A percentile compares a stretch with the other conserved stretches of the same genome.
Conservation (phyloP, 2,113 vertebrate genomes). For the Coptodon bakossiorum region DNA sequence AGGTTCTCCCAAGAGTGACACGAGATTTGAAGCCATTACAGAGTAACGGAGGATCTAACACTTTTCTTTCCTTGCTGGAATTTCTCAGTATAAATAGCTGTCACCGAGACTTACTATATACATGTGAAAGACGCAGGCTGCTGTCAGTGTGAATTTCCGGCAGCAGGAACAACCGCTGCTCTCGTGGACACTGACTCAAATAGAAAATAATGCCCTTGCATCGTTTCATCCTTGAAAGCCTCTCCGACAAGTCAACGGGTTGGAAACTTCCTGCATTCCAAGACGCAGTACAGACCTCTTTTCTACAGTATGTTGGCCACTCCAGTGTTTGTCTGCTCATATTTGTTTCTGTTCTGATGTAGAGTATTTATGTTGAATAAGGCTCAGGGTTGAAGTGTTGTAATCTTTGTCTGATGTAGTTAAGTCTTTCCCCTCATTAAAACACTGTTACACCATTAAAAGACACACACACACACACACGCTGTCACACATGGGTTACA, state of each 20-base stretch:
- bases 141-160: neutral
- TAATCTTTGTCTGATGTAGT: conserved; percentile 42
- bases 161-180: neutral
- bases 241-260: conserved; percentile 8
- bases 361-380: conserved; percentile 58
- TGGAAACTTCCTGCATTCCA: conserved; percentile 60
- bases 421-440: conserved; percentile 23
- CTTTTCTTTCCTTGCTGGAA: neutral
- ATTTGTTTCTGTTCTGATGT: conserved; percentile 33
- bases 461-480: neutral
- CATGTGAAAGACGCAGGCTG: neutral
- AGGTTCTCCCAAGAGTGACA: neutral
- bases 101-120: neutral
- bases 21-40: conserved; percentile 24
- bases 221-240: conserved; percentile 3
- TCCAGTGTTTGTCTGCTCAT: conserved; percentile 21
- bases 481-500: neutral
- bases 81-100: neutral
- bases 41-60: neutral
- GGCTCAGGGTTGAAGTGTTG: conserved; percentile 71
- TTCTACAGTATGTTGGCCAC: conserved; percentile 43
- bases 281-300: conserved; percentile 43
- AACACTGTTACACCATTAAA: conserved; percentile 29
- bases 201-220: neutral
- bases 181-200: neutral